These are phyloP conservation scores for Bombus cullumanus DNA, from an alignment of 1,140 invertebrate species.

Conservation along the genomic window DNA sequence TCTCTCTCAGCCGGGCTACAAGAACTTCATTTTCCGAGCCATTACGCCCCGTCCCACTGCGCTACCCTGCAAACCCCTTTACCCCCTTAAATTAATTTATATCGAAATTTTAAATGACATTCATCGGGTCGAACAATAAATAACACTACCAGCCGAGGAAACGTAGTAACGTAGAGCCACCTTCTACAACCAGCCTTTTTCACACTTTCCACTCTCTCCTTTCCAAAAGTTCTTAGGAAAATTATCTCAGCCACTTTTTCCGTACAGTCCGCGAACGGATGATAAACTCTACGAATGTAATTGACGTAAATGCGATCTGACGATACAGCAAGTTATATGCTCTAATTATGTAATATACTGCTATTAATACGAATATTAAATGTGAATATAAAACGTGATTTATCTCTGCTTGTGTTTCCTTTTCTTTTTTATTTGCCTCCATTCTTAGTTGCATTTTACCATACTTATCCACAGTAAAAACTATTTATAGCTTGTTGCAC, in stretches of 20 bases:
- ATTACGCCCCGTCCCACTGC: constrained; percentile 76
- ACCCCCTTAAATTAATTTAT: constrained; percentile 80
- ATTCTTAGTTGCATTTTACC: no score
- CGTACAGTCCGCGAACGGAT: no score
- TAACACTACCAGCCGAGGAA: constrained; percentile 61
- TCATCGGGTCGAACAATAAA: constrained; percentile 77
- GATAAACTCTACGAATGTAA: neutral
- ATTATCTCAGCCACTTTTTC: neutral
- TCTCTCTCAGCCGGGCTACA: constrained; percentile 75
- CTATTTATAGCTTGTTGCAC: no score
- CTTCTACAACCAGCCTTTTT: constrained; percentile 30
- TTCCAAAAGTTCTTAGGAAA: neutral
- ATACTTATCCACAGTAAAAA: no score
- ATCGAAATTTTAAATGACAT: constrained; percentile 82
- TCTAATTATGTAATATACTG: no score
- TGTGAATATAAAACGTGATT: no score
- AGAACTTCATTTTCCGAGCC: constrained; percentile 82
- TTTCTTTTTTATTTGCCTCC: no score
- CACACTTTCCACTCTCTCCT: neutral
- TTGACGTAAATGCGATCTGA: neutral
- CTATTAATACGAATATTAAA: no score
- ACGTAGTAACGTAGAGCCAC: neutral
- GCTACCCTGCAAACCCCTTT: constrained; percentile 59
- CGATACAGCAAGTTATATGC: no score
- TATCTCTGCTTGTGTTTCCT: no score